phyloP scores from a whole-genome alignment of 2,113 vertebrate genomes.

The Gobius niger region DNA sequence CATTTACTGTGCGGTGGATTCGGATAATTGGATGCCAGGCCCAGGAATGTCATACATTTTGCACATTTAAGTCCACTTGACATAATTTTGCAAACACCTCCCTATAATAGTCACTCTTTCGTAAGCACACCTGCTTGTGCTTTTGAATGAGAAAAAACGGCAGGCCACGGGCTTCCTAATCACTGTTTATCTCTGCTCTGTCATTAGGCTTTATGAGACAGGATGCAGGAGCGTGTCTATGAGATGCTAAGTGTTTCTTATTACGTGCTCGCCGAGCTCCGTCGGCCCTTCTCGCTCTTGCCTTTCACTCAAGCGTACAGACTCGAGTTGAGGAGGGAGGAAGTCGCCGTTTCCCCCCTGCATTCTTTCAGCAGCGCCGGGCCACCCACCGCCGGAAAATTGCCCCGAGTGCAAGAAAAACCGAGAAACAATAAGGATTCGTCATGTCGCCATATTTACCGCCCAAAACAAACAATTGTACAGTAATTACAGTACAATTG shows the following conservation, averaged over 20 bases:
- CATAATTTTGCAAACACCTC: slow-evolving; percentile 36
- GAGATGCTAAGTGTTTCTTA: slow-evolving; percentile 49
- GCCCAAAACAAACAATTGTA: slow-evolving; percentile 63
- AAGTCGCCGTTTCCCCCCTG: slow-evolving; percentile 58
- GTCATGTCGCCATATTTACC: slow-evolving; percentile 61
- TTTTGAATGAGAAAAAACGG: slow-evolving; percentile 42
- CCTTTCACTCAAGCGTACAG: slow-evolving; percentile 55
- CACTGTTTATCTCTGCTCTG: slow-evolving; percentile 64
- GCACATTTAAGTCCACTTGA: slow-evolving; percentile 40
- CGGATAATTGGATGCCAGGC: slow-evolving; percentile 51
- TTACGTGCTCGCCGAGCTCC: slow-evolving; percentile 57
- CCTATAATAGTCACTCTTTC: slow-evolving; percentile 22
- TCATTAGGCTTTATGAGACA: slow-evolving; percentile 76
- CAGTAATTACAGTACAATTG: slow-evolving; percentile 65
- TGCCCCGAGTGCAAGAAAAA: slow-evolving; percentile 54
- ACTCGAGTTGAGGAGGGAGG: slow-evolving; percentile 52
- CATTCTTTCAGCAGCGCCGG: slow-evolving; percentile 54
- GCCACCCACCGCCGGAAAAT: slow-evolving; percentile 67
- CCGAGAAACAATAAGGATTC: slow-evolving; percentile 63
- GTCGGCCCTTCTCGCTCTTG: slow-evolving; percentile 36
- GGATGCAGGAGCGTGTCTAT: slow-evolving; percentile 58
- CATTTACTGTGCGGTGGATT: slow-evolving; percentile 21
- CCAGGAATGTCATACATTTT: slow-evolving; percentile 38
- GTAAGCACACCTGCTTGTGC: slow-evolving; percentile 50
- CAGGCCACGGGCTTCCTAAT: slow-evolving; percentile 53